Evolutionary conservation across 2,888 invertebrate genomes (phyloP).

Genomic region (Aphrophora alni): DNA sequence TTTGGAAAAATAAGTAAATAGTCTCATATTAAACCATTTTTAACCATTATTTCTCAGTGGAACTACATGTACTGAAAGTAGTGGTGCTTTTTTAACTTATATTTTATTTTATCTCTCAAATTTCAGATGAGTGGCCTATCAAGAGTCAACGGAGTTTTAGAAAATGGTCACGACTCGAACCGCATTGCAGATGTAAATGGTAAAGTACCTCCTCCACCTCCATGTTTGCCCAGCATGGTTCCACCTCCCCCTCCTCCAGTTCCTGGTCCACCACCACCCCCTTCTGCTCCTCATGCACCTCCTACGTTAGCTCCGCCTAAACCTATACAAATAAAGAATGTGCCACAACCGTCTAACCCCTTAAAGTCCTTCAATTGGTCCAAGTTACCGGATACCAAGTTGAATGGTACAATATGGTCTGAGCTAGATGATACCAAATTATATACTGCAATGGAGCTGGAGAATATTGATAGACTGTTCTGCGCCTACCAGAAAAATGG

Average conservation of each 20-base stretch:
- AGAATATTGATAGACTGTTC: conserved; percentile 90
- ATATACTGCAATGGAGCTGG: conserved; percentile 89
- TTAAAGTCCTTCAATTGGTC: conserved; percentile 98
- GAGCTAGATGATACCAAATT: conserved; percentile 92
- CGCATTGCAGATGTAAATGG: conserved; percentile 2
- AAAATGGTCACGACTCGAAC: conserved; percentile 30
- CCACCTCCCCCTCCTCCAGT: conserved; percentile 68
- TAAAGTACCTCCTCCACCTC: conserved; percentile 61
- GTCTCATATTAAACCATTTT: no score
- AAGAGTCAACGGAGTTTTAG: conserved; percentile 34
- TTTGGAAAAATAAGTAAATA: no score
- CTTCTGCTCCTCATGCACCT: conserved; percentile 62
- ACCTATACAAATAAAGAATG: conserved; percentile 69
- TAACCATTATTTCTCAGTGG: no score
- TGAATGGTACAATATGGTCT: conserved; percentile 94
- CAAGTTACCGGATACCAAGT: conserved; percentile 88
- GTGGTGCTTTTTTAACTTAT: no score
- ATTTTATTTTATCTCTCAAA: not conserved
- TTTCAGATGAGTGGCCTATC: conserved; percentile 48
- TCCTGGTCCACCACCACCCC: conserved; percentile 66
- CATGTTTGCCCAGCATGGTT: conserved; percentile 63
- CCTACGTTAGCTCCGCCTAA: conserved; percentile 51
- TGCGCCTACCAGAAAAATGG: conserved; percentile 95
- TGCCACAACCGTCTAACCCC: conserved; percentile 91
- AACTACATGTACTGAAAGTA: no score